A percentile compares a stretch with the other conserved stretches of the same genome.
phyloP scores from a whole-genome alignment of 2,113 vertebrate genomes.

The Pelobates fuscus region DNA sequence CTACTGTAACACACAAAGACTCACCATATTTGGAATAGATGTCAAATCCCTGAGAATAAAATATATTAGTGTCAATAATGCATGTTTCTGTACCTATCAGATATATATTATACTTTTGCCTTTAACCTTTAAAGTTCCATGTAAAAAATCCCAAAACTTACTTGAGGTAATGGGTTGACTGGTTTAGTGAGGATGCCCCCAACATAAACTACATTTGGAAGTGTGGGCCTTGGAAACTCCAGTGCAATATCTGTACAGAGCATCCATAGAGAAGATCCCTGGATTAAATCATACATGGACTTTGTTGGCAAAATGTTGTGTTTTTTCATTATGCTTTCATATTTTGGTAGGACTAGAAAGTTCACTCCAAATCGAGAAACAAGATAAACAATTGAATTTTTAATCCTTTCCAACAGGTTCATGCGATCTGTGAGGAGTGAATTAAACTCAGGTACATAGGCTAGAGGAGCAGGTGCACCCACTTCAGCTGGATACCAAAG shows the following conservation, averaged over 20 bases:
- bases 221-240: slow-evolving; percentile 94
- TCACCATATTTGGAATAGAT: no score
- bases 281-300: slow-evolving; percentile 92
- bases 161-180: slow-evolving; percentile 87
- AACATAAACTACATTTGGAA: slow-evolving; percentile 96
- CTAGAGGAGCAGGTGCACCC: slow-evolving; percentile 90
- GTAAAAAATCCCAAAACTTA: no score
- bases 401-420: slow-evolving; percentile 85
- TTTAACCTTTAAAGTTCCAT: no score
- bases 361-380: slow-evolving; percentile 90
- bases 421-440: slow-evolving; percentile 93
- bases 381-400: slow-evolving; percentile 88
- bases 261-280: slow-evolving; percentile 95
- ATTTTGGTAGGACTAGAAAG: slow-evolving; percentile 92
- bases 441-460: slow-evolving; percentile 97
- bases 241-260: slow-evolving; percentile 94
- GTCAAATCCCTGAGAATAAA: no score
- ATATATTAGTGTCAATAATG: no score
- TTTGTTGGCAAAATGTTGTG: slow-evolving; percentile 78
- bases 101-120: no score
- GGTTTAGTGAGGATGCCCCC: slow-evolving; percentile 96
- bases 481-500: slow-evolving; percentile 98
- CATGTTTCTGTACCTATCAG: no score
- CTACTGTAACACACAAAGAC: no score
- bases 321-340: slow-evolving; percentile 93